phyloP scores from a whole-genome alignment of 1,140 invertebrate genomes.

The Mycetomoellerius zeteki region DNA sequence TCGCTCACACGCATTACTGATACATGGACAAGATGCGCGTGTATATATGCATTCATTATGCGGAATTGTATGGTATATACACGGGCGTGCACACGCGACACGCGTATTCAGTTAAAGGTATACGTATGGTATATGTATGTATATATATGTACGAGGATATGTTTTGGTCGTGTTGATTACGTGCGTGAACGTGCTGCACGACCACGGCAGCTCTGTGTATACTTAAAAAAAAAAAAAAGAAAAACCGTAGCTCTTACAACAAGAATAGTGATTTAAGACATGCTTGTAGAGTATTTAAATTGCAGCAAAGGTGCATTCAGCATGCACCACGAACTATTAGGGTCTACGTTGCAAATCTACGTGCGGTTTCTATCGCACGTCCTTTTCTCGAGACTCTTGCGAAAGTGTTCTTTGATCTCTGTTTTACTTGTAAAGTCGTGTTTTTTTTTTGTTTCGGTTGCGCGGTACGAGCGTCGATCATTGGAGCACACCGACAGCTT shows the following conservation, averaged over 20 bases:
- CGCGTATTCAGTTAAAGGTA: slow-evolving; percentile 32
- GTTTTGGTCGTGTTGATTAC: slow-evolving; percentile 23
- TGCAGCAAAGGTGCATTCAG: slow-evolving; percentile 26
- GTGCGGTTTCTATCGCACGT: slow-evolving; percentile 17
- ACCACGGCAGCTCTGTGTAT: slow-evolving; percentile 41
- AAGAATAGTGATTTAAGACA: slow-evolving; percentile 71
- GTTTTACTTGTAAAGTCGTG: slow-evolving; percentile 45
- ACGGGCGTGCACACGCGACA: slow-evolving; percentile 37
- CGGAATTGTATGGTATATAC: slow-evolving; percentile 22
- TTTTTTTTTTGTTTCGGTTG: slow-evolving; percentile 26
- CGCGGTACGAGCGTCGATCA: slow-evolving; percentile 43
- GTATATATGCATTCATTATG: slow-evolving; percentile 35
- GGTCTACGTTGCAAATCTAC: slow-evolving; percentile 45
- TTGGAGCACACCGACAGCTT: slow-evolving; percentile 58
- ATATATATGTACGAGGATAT: slow-evolving; percentile 34
- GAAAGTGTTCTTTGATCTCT: slow-evolving; percentile 47
- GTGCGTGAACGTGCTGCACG: slow-evolving; percentile 30
- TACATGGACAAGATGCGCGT: slow-evolving; percentile 42
- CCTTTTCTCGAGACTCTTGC: slow-evolving; percentile 38
- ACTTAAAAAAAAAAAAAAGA: slow-evolving; percentile 48
- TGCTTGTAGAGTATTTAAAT: slow-evolving; percentile 77
- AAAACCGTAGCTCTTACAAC: slow-evolving; percentile 65
- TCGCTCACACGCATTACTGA: slow-evolving; percentile 54
- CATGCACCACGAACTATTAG: slow-evolving; percentile 61
- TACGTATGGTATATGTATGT: slow-evolving; percentile 43